Evolutionary conservation across 2,888 invertebrate species (phyloP).

Genomic region (Eristalis intricaria): DNA sequence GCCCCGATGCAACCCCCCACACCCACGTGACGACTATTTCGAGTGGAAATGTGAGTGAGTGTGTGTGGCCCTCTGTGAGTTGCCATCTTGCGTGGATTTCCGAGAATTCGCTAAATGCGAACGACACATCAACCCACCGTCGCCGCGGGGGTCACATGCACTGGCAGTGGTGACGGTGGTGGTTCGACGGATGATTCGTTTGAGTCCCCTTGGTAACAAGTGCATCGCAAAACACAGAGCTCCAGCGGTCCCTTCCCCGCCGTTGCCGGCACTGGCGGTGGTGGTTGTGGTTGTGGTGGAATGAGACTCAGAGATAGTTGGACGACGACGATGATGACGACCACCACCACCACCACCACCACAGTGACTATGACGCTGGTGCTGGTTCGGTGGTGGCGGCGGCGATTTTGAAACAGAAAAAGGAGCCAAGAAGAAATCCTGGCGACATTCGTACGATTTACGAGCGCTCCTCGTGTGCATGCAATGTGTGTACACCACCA

Average conservation of each 20-base stretch:
- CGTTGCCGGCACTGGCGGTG: not conserved
- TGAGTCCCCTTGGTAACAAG: slow-evolving; percentile 68
- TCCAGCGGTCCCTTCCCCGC: not conserved
- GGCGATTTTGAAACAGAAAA: slow-evolving; percentile 3
- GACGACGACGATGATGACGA: not conserved
- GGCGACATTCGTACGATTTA: slow-evolving; percentile 67
- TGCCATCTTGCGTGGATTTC: slow-evolving; percentile 59
- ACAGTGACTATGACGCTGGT: too few relatives aligned
- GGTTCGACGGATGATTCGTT: slow-evolving; percentile 38
- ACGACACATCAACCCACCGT: slow-evolving; percentile 30
- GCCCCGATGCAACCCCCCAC: not conserved
- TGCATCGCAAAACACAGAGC: slow-evolving; percentile 61
- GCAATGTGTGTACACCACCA: slow-evolving; percentile 39
- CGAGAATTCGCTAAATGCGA: slow-evolving; percentile 29
- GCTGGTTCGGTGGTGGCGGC: not conserved
- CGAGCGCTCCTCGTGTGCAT: slow-evolving; percentile 40
- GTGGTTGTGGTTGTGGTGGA: not conserved
- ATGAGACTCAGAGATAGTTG: not conserved
- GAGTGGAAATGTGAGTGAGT: slow-evolving; percentile 16
- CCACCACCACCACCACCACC: too few relatives aligned
- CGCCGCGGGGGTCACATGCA: not conserved
- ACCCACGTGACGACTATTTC: not conserved
- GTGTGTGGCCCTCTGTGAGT: not conserved
- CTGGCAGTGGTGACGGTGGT: slow-evolving; percentile 6
- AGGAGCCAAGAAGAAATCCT: slow-evolving; percentile 57